These are phyloP conservation scores for Drosophila paranaensis DNA, from an alignment of 2,888 invertebrate species.

Conservation along the genomic window DNA sequence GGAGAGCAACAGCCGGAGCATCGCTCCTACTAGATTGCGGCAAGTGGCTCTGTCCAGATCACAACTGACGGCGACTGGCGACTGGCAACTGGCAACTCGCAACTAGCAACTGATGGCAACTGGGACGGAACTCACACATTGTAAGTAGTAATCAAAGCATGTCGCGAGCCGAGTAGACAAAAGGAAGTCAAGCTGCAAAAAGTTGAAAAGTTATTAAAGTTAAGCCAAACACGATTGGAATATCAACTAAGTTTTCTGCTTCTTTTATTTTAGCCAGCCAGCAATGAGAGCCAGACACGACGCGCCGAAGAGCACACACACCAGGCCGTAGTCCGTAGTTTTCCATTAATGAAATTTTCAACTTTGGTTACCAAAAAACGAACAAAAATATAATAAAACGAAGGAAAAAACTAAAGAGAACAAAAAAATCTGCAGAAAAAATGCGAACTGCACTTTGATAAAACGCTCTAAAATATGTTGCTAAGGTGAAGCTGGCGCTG, in stretches of 20 bases:
- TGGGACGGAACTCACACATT: conserved; percentile 40
- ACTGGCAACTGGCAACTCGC: too few relatives aligned
- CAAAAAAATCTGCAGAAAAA: background rate
- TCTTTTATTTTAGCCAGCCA: conserved; percentile 12
- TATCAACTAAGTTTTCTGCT: conserved; percentile 61
- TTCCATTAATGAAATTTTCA: conserved; percentile 42
- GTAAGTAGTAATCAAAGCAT: conserved; percentile 75
- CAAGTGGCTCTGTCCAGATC: conserved; percentile 16
- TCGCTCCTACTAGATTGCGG: conserved; percentile 5
- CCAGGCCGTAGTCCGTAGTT: background rate
- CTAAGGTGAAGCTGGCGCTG: background rate
- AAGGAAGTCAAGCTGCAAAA: conserved; percentile 57
- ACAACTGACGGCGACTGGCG: background rate
- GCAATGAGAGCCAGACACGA: conserved; percentile 1
- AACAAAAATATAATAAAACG: background rate
- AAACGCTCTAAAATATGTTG: conserved; percentile 24
- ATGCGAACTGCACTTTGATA: conserved; percentile 26
- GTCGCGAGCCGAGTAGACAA: conserved; percentile 66
- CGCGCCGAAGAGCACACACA: background rate
- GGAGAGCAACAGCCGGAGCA: conserved; percentile 18
- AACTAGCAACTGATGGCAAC: conserved; percentile 4
- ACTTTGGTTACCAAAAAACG: conserved; percentile 19
- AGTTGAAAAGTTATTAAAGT: conserved; percentile 79
- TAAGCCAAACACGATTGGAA: conserved; percentile 75
- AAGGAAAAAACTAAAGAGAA: background rate